Conservation (phyloP, 2,888 invertebrate species). For the Ariolimax columbianus region DNA sequence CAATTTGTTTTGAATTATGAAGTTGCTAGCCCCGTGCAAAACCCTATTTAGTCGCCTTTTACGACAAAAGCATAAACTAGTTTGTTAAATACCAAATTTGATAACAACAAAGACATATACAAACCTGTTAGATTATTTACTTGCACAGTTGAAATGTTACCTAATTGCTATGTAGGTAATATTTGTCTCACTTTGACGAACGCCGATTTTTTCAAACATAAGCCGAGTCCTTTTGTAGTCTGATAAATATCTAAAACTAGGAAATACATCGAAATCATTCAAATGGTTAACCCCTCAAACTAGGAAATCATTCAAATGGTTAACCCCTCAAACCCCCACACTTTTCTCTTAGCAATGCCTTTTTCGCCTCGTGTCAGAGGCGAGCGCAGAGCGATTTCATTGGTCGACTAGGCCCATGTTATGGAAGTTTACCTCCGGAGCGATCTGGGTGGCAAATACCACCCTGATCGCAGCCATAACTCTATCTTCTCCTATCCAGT, state of each 20-base stretch:
- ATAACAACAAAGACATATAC: no score
- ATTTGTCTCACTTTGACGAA: neutral
- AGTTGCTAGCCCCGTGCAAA: no score
- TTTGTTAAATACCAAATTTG: no score
- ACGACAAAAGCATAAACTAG: no score
- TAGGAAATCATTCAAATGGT: no score
- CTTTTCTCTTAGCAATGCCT: neutral
- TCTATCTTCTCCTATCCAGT: neutral
- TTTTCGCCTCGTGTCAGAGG: conserved; percentile 21
- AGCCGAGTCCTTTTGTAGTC: neutral
- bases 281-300: neutral
- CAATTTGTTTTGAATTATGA: no score
- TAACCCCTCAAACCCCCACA: neutral
- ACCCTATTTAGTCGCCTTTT: no score
- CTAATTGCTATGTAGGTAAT: no score
- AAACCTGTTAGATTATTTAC: no score
- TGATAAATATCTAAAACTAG: no score
- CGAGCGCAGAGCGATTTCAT: conserved; percentile 24
- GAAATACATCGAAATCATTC: no score
- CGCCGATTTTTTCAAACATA: neutral
- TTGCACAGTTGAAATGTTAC: no score
- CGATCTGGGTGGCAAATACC: conserved; percentile 45
- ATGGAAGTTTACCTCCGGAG: conserved; percentile 19
- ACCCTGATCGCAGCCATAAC: conserved; percentile 16
- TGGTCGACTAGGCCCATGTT: conserved; percentile 35